phyloP scores from a whole-genome alignment of 2,888 invertebrate species.

The Perdita meconis region DNA sequence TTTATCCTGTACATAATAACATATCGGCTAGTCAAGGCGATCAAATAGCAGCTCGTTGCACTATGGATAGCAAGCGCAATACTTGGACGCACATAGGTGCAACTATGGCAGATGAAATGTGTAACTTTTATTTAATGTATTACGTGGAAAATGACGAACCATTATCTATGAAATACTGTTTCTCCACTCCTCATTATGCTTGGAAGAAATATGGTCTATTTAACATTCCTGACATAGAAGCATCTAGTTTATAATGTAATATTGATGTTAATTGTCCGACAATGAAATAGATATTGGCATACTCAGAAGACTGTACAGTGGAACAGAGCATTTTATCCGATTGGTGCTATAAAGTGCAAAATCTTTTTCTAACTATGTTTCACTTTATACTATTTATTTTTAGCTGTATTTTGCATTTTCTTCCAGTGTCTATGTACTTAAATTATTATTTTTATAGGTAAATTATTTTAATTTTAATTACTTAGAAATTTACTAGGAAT shows the following conservation, averaged over 20 bases:
- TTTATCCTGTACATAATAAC: slow-evolving; percentile 91
- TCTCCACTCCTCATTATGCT: slow-evolving; percentile 93
- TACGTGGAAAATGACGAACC: slow-evolving; percentile 92
- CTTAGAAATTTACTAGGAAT: slow-evolving; percentile 2
- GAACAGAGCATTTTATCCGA: slow-evolving; percentile 29
- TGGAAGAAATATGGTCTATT: slow-evolving; percentile 90
- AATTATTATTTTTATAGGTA: neutral
- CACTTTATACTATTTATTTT: neutral
- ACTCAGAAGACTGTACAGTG: slow-evolving; percentile 10
- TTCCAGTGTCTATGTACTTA: neutral
- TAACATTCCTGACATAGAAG: slow-evolving; percentile 91
- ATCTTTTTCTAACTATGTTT: slow-evolving; percentile 4
- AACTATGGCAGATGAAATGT: slow-evolving; percentile 96
- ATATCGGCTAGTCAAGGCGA: slow-evolving; percentile 89
- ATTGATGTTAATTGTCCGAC: too few species aligned
- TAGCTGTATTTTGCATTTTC: neutral
- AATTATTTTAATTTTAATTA: slow-evolving; percentile 20
- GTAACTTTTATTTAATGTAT: slow-evolving; percentile 98
- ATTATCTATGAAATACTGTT: slow-evolving; percentile 92
- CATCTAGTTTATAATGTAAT: slow-evolving; percentile 85
- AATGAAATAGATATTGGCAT: neutral
- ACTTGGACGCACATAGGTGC: slow-evolving; percentile 90
- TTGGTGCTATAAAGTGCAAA: slow-evolving; percentile 30
- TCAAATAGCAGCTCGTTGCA: slow-evolving; percentile 94
- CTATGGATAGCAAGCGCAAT: slow-evolving; percentile 92